These are phyloP conservation scores for Drosophila rufa DNA, from an alignment of 1,140 invertebrate species.

Conservation along the genomic window DNA sequence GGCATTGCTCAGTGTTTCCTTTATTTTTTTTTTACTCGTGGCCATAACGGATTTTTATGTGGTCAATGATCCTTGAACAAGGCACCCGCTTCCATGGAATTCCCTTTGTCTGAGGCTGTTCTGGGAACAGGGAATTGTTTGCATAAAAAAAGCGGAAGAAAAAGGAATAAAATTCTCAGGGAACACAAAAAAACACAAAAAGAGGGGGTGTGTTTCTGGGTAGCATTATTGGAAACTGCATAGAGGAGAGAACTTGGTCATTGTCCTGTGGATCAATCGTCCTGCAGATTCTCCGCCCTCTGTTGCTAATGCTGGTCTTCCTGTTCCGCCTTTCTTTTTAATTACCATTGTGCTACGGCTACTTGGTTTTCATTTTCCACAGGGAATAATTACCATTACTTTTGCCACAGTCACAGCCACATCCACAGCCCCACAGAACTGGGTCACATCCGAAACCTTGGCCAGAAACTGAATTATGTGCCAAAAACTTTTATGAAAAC, in stretches of 20 bases:
- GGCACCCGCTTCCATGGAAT: constrained; percentile 53
- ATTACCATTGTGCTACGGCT: constrained; percentile 19
- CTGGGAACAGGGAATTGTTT: constrained; percentile 34
- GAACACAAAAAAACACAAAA: neutral
- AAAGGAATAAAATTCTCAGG: constrained; percentile 4
- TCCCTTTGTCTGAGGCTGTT: constrained; percentile 41
- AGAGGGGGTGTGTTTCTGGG: neutral
- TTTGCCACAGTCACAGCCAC: neutral
- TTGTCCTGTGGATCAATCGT: constrained; percentile 31
- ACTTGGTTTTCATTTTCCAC: neutral
- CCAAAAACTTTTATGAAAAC: constrained; percentile 37
- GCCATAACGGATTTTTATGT: constrained; percentile 80
- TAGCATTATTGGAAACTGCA: constrained; percentile 28
- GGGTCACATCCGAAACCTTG: constrained; percentile 48
- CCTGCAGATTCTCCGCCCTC: constrained; percentile 1
- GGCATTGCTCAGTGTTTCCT: constrained; percentile 26
- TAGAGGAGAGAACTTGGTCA: constrained; percentile 7
- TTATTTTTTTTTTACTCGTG: constrained; percentile 17
- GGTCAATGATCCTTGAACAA: constrained; percentile 74
- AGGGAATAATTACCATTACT: constrained; percentile 40
- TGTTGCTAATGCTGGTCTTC: constrained; percentile 6
- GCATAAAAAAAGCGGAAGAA: constrained; percentile 35
- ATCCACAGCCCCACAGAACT: constrained; percentile 9
- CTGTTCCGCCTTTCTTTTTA: constrained; percentile 30
- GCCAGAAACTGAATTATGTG: constrained; percentile 35